These are phyloP conservation scores for Thryonomys swinderianus DNA, from an alignment of 2,113 vertebrate genomes.

Conservation along the genomic window DNA sequence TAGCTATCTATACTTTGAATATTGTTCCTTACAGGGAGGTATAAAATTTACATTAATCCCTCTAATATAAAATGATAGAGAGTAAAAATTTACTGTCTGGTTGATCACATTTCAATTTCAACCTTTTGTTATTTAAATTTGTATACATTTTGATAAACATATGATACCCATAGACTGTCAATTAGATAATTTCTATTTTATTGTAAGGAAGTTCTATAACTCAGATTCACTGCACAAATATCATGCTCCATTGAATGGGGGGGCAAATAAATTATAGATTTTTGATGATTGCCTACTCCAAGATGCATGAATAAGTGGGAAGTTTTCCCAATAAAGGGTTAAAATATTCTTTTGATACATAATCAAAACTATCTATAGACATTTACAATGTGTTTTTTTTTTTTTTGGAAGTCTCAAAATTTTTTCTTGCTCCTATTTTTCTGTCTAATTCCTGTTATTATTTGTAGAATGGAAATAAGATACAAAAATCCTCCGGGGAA, in stretches of 20 bases:
- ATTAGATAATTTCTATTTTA: neutral
- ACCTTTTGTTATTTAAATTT: neutral
- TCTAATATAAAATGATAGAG: slow-evolving; percentile 20
- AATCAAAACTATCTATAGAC: neutral
- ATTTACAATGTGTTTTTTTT: neutral
- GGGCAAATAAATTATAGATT: neutral
- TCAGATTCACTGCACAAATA: neutral
- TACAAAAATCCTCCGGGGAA: neutral
- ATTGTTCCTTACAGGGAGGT: neutral
- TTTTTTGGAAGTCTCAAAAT: neutral
- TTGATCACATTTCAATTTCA: slow-evolving; percentile 33
- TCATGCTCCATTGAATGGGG: neutral
- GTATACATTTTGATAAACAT: neutral
- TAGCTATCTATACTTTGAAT: neutral
- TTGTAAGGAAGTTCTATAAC: neutral
- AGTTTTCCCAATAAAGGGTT: neutral
- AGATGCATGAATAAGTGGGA: neutral
- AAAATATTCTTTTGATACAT: neutral
- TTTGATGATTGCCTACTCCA: neutral
- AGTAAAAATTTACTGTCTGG: neutral
- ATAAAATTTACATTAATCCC: slow-evolving; percentile 3
- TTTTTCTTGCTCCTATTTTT: neutral
- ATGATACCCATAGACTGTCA: neutral
- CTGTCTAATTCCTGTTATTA: neutral
- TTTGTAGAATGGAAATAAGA: neutral